phyloP scores from a whole-genome alignment of 2,113 vertebrate species.

The Cynopterus brachyotis region DNA sequence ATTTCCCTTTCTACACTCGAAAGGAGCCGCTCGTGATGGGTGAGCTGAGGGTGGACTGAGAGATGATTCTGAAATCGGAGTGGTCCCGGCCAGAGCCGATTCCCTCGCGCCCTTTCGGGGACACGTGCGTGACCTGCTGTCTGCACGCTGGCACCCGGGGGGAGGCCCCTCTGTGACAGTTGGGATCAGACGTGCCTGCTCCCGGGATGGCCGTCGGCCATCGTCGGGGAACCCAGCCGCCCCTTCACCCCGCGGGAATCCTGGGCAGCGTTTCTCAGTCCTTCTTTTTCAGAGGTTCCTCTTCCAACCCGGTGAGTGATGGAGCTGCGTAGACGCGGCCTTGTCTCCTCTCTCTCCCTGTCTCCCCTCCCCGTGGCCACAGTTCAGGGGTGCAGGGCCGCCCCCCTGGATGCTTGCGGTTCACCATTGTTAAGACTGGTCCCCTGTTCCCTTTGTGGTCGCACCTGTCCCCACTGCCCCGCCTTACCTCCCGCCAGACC shows the following conservation, averaged over 20 bases:
- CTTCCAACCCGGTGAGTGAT: background rate
- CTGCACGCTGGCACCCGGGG: background rate
- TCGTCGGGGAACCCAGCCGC: background rate
- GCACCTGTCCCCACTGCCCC: no score
- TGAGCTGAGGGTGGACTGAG: background rate
- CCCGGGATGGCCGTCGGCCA: no score
- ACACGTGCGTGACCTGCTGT: rapidly evolving
- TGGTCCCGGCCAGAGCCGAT: background rate
- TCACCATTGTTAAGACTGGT: background rate
- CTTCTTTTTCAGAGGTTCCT: background rate
- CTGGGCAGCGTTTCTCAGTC: background rate
- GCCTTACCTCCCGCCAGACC: rapidly evolving
- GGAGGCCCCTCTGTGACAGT: no score
- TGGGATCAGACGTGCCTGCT: background rate
- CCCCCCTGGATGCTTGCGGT: rapidly evolving
- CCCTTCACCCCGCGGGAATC: background rate
- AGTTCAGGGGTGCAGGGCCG: background rate
- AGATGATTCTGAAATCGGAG: background rate
- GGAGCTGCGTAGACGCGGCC: no score
- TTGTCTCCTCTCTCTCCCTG: background rate
- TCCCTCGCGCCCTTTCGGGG: no score
- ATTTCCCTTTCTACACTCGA: background rate
- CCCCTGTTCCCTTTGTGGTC: no score
- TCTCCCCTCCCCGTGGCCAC: no score
- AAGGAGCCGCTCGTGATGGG: background rate